Evolutionary conservation across 1,140 invertebrate genomes (phyloP).

Genomic region (Scylla paramamosain): DNA sequence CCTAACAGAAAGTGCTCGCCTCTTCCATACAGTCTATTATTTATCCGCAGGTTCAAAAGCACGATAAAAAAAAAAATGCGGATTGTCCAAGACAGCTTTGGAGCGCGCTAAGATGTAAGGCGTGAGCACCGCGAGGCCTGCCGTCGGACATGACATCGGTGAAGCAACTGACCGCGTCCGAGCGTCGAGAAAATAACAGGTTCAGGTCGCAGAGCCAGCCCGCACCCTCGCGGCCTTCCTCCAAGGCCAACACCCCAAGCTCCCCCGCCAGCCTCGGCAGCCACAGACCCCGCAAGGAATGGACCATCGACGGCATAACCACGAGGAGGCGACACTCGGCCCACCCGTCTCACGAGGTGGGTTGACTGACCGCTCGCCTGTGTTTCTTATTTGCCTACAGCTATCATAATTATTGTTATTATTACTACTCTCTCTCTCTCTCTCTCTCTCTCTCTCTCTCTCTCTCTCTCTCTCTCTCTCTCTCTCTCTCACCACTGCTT

Average conservation of each 20-base stretch:
- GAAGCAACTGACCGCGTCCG: not conserved
- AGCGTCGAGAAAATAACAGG: not conserved
- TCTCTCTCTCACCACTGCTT: not conserved
- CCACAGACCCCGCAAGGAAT: slow-evolving; percentile 36
- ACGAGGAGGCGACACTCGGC: slow-evolving; percentile 38
- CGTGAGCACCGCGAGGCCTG: not conserved
- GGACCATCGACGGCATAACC: slow-evolving; percentile 41
- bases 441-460: no score
- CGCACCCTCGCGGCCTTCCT: slow-evolving; percentile 6
- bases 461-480: not conserved
- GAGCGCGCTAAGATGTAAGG: not conserved
- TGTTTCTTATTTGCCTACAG: no score
- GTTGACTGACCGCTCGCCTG: no score
- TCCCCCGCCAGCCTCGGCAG: not conserved
- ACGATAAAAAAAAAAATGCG: not conserved
- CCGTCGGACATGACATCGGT: slow-evolving; percentile 52
- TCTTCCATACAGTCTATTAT: not conserved
- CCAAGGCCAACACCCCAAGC: not conserved
- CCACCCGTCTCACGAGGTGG: not conserved
- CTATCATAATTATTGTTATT: not conserved
- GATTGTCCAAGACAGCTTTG: not conserved
- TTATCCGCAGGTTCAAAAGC: not conserved
- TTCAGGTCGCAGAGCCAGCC: slow-evolving; percentile 57
- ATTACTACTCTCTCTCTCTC: not conserved
- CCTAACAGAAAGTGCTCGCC: not conserved